Percentiles rank a stretch among this genome's conserved stretches.
Conservation (phyloP, 2,888 invertebrate genomes). For the Acanthosoma haemorrhoidale region DNA sequence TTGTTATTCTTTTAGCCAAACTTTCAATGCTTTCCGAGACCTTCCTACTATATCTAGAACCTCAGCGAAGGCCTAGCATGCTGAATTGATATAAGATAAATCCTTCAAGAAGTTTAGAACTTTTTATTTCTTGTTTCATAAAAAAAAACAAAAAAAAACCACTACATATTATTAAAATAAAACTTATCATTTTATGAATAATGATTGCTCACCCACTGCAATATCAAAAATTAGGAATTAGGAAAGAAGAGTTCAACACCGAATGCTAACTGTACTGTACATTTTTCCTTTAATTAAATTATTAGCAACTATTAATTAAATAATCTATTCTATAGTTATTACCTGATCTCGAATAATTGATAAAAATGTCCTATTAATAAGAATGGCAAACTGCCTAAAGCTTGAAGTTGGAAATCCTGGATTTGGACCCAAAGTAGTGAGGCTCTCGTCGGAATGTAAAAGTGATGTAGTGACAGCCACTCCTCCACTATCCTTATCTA, state of each 20-base stretch:
- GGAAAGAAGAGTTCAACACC: not conserved
- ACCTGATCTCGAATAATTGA: constrained; percentile 69
- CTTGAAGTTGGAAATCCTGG: constrained; percentile 74
- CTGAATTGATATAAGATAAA: too few species aligned
- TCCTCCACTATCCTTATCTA: constrained; percentile 48
- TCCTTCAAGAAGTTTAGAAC: too few species aligned
- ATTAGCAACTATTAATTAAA: not conserved
- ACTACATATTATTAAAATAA: too few species aligned
- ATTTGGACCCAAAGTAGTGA: constrained; percentile 47
- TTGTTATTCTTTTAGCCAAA: too few species aligned
- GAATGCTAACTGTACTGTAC: too few species aligned
- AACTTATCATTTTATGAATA: too few species aligned
- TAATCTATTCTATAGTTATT: constrained; percentile 15
- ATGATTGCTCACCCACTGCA: not conserved
- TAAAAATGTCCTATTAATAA: constrained; percentile 75
- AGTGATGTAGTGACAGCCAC: constrained; percentile 67
- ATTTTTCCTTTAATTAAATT: too few species aligned
- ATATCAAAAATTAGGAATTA: not conserved
- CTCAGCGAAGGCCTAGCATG: too few species aligned
- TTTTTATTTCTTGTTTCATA: too few species aligned
- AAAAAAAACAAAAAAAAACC: too few species aligned
- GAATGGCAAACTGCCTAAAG: constrained; percentile 78
- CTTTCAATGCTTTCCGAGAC: too few species aligned
- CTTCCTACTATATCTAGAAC: too few species aligned
- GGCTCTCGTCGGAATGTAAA: constrained; percentile 66